Evolutionary conservation across 2,888 invertebrate genomes (phyloP).

Genomic region (Leptarthrus brevirostris): DNA sequence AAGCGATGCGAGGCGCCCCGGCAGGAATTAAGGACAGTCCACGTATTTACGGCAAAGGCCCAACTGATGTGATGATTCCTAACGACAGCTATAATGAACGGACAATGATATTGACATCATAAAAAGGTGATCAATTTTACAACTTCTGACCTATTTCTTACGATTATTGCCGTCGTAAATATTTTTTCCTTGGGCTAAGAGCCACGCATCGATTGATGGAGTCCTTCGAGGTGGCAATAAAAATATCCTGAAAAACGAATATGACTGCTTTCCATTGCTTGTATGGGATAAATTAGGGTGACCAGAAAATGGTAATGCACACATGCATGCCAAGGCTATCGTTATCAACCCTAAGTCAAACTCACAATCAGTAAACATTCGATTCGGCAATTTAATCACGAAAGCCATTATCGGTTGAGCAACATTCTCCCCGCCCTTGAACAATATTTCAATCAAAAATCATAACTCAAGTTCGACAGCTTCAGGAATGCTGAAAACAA

Average conservation of each 20-base stretch:
- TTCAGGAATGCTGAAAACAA: conserved; percentile 51
- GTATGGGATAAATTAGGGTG: conserved; percentile 14
- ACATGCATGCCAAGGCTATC: neutral
- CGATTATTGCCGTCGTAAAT: conserved; percentile 36
- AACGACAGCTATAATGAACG: conserved; percentile 33
- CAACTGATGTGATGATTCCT: conserved; percentile 23
- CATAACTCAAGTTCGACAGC: conserved; percentile 53
- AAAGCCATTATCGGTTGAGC: conserved; percentile 35
- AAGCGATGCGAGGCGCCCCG: neutral
- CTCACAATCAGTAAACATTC: conserved; percentile 27
- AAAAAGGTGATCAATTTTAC: conserved; percentile 43
- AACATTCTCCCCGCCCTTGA: conserved; percentile 1
- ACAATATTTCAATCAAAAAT: conserved; percentile 55
- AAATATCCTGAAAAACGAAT: conserved; percentile 24
- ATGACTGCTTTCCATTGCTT: neutral
- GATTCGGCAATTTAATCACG: conserved; percentile 42
- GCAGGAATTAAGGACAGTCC: conserved; percentile 18
- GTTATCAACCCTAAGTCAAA: neutral
- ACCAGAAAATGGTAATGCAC: neutral
- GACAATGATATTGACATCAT: conserved; percentile 44
- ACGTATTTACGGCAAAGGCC: neutral
- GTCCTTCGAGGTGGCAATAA: conserved; percentile 27
- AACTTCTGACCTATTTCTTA: conserved; percentile 32
- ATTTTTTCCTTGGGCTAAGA: neutral
- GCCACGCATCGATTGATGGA: neutral